These are phyloP conservation scores for Aphelenchoides fujianensis DNA, from an alignment of 1,140 invertebrate species.

Conservation along the genomic window DNA sequence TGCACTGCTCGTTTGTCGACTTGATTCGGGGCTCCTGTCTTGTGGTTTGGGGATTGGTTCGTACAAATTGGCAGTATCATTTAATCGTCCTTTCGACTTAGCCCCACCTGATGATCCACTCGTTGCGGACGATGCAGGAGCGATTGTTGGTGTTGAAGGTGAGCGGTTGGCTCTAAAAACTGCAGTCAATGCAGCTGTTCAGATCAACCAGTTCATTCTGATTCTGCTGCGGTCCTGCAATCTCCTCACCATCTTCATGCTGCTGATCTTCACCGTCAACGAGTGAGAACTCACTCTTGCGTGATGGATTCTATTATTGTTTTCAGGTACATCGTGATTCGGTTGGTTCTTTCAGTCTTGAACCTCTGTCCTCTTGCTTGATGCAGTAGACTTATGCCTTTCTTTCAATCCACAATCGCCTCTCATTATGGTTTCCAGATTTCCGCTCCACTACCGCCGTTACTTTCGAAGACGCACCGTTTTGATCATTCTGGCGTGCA, in stretches of 20 bases:
- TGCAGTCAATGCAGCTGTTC: not conserved
- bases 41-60: not conserved
- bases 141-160: slow-evolving; percentile 51
- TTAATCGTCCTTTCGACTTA: too few species aligned
- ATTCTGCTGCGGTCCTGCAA: slow-evolving; percentile 59
- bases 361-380: too few species aligned
- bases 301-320: too few species aligned
- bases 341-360: too few species aligned
- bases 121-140: slow-evolving; percentile 41
- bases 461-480: slow-evolving; percentile 60
- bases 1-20: slow-evolving; percentile 60
- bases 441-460: slow-evolving; percentile 58
- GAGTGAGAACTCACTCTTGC: too few species aligned
- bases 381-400: too few species aligned
- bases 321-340: too few species aligned
- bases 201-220: slow-evolving; percentile 58
- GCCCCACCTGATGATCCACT: slow-evolving; percentile 50
- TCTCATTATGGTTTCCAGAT: slow-evolving; percentile 62
- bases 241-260: slow-evolving; percentile 60
- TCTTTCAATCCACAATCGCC: too few species aligned
- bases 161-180: not conserved
- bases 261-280: slow-evolving; percentile 60
- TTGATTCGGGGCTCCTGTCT: slow-evolving; percentile 57
- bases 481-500: slow-evolving; percentile 49
- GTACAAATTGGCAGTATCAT: slow-evolving; percentile 23